Percentiles rank a stretch among this genome's conserved stretches.
Conservation (phyloP, 1,140 invertebrate species). For the Anastrepha ludens region DNA sequence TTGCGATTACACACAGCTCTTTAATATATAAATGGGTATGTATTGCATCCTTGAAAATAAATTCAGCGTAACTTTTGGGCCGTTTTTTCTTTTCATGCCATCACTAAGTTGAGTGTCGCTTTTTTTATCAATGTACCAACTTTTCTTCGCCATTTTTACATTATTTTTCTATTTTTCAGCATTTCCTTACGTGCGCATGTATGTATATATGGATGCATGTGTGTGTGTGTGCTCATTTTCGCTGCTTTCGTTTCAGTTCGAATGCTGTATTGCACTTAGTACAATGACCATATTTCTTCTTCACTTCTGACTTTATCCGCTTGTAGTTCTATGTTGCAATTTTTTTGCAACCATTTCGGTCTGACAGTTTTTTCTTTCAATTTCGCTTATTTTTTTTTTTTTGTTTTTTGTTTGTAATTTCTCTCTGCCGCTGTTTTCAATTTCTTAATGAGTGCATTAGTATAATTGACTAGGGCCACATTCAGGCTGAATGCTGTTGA, state of each 20-base stretch:
- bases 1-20: too few species aligned
- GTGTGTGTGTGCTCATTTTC: background rate
- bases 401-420: conserved; percentile 47
- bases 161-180: background rate
- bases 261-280: conserved; percentile 1
- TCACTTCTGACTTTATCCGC: background rate
- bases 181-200: background rate
- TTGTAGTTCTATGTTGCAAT: background rate
- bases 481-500: conserved; percentile 1
- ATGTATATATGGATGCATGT: background rate
- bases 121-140: background rate
- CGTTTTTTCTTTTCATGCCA: too few species aligned
- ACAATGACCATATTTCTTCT: conserved; percentile 35
- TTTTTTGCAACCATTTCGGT: background rate
- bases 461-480: conserved; percentile 56
- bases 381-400: conserved; percentile 46
- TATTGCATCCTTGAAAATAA: too few species aligned
- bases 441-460: conserved; percentile 59
- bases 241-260: background rate
- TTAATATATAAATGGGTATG: too few species aligned
- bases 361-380: conserved; percentile 42
- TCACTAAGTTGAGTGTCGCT: too few species aligned
- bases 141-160: background rate
- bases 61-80: too few species aligned
- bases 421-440: conserved; percentile 55